A percentile compares a stretch with the other conserved stretches of the same genome.
These are phyloP conservation scores for Gasterosteus nipponicus DNA, from an alignment of 2,113 vertebrate species.

Conservation along the genomic window DNA sequence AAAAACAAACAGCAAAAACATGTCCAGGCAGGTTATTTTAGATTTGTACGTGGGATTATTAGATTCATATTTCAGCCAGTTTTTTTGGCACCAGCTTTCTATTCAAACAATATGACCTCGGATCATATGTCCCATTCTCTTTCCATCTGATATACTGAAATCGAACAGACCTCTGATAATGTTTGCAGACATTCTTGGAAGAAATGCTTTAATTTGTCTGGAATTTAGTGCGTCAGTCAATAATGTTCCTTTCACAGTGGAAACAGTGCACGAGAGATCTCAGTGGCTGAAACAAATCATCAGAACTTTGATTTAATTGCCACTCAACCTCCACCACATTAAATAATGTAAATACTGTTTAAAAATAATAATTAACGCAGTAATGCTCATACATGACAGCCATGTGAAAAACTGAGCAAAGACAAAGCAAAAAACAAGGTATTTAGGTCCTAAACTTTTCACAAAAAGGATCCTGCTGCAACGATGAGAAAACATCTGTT, in stretches of 20 bases:
- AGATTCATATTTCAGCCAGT: background rate
- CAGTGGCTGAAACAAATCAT: slow-evolving; percentile 1
- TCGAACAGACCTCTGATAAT: slow-evolving; percentile 24
- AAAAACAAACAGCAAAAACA: slow-evolving; percentile 33
- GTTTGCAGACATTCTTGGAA: slow-evolving; percentile 37
- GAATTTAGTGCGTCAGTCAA: slow-evolving; percentile 47
- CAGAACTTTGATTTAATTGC: background rate
- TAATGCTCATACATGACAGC: background rate
- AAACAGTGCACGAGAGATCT: background rate
- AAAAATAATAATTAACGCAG: background rate
- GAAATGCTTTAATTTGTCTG: slow-evolving; percentile 50
- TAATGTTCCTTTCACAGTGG: slow-evolving; percentile 37
- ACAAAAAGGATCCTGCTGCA: background rate
- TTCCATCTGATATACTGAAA: slow-evolving; percentile 41
- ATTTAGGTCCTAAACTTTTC: background rate
- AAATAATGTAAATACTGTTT: background rate
- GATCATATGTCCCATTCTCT: background rate
- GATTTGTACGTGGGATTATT: background rate
- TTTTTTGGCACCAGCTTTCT: background rate
- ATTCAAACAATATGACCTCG: slow-evolving; percentile 20
- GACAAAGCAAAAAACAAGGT: background rate
- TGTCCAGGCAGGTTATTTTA: background rate
- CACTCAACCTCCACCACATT: background rate
- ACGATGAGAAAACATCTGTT: background rate
- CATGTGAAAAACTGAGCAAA: background rate